A percentile compares a stretch with the other conserved stretches of the same genome.
Evolutionary conservation across 2,888 invertebrate species (phyloP).

Genomic region (Baccha elongata): DNA sequence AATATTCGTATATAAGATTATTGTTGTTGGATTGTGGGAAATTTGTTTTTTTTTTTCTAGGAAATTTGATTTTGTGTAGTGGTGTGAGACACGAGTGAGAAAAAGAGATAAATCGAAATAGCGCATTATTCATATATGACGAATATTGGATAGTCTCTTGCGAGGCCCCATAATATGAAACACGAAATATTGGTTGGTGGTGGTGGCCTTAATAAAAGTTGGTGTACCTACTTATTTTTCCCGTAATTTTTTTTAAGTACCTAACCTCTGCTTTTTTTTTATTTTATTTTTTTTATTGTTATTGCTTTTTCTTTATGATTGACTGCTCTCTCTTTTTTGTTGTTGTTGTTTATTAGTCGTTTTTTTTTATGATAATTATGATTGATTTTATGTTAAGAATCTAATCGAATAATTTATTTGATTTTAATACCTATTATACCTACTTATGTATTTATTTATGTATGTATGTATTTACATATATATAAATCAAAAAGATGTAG

Average conservation of each 20-base stretch:
- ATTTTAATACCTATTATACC: background rate
- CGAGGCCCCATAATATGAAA: slow-evolving; percentile 76
- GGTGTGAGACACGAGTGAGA: slow-evolving; percentile 32
- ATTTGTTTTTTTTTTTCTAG: slow-evolving; percentile 52
- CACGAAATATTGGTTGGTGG: slow-evolving; percentile 63
- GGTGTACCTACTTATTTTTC: slow-evolving; percentile 69
- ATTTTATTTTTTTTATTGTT: slow-evolving; percentile 50
- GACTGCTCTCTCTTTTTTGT: slow-evolving; percentile 44
- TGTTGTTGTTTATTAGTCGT: background rate
- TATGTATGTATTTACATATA: background rate
- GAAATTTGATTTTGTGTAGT: slow-evolving; percentile 63
- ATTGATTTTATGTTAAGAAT: slow-evolving; percentile 50
- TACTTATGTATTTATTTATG: background rate
- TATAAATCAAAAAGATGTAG: too few species aligned
- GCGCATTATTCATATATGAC: slow-evolving; percentile 73
- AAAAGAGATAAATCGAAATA: slow-evolving; percentile 70
- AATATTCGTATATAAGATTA: slow-evolving; percentile 59
- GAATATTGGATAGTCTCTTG: slow-evolving; percentile 78
- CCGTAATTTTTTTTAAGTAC: slow-evolving; percentile 41
- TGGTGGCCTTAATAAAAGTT: slow-evolving; percentile 73
- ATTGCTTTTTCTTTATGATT: slow-evolving; percentile 49
- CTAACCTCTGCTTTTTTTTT: slow-evolving; percentile 33
- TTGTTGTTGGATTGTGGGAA: slow-evolving; percentile 64
- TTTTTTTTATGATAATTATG: slow-evolving; percentile 32
- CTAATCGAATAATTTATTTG: slow-evolving; percentile 10